Base-by-base conservation (phyloP, 2,888 invertebrate species). In the Sphaerophoria taeniata region DNA sequence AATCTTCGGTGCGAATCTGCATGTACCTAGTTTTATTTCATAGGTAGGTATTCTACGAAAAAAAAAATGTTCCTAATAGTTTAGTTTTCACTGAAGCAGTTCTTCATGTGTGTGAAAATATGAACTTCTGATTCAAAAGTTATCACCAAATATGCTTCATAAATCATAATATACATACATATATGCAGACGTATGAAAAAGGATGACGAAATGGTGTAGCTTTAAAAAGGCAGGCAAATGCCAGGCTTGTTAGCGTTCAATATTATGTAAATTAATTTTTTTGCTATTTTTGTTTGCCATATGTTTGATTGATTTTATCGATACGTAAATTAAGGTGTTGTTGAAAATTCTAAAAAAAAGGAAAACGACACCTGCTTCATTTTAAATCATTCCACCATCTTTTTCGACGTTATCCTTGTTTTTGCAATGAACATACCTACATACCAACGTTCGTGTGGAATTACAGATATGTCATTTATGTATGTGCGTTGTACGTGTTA, bases 181-280 rank as follows among this genome's bases (percentile, higher is more conserved):
- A 24, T 2, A 24, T 24, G 24, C 1, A 24, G 24, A 2, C 24
- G 24, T 2, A 24, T 24, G 24, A 24, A 2, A 24, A 24, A 1
- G 24, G 24, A 24, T 24, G 24, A 24, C 24, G 24, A 24, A 24
- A 24, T 24, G 24, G 24, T 24, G 24, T 24, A 24, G 24, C 24
- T 24, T 24, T 24, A 24, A 47, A 47, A 47, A 14, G 47, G 14
- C 47, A 47, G 47, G 1, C n/a, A 47, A 47, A 11, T 9, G 12
- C 39, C 39, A 43, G 9, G 12, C 43, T 6, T 6, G 39, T 7
- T 7, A 39, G 39, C 11, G 12, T 43, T 43, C 43, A 6, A 43
- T 43, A 43, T 43, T 55, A 55, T 55, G 55, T 55, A 55, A 55
- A 55, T 55, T 55, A 31, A 33, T 55, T 55, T 33, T 12, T 14